Evolutionary conservation across 1,140 invertebrate species (phyloP), one percentile per base, ranked within the genome.

Genomic region (Heliothis virescens): DNA sequence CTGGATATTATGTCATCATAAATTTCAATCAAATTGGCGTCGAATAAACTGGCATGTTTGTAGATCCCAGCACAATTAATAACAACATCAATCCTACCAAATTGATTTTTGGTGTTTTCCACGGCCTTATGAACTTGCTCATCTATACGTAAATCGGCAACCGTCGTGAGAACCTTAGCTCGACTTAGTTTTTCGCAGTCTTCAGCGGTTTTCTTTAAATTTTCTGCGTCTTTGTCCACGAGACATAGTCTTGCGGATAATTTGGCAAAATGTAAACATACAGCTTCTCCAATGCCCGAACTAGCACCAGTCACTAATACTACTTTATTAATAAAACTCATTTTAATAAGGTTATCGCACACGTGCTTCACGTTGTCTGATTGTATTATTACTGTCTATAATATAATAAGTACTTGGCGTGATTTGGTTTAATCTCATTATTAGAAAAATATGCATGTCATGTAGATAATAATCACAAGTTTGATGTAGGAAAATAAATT

Each of bases 301-400:
- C 77, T 82, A 13, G 86, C 87, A 63, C 85, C 87, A 18, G 89
- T 87, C 4, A 90, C 79, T 16, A 88, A 11, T 3, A 89, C 83
- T 11, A 89, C 85, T 85, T 87, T 86, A 72, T 87, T 85, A 11
- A 73, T 59, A 65, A 89, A 87, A 82, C 76, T 85, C 89, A 90
- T 89, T 77, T 62, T 80, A 52, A 3, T 48, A 21, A 7, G 13
- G 16, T 12, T 59, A 10, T 1, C 21, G 53, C 47, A 72, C 65
- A 76, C 41, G 59, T 67, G 65, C 3, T 71, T n/a, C 50, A 16
- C 41, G 41, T 9, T 48, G 9, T 12, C 1, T 10, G 41, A 67
- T 67, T 11, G 41, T 11, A 18, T 18, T 41, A 41, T 13, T 13
- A 67, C 16, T 67, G 63, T 48, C n/a, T 18, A 48, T 21, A 1